Conservation (phyloP, 2,797 vertebrate species). For the Acanthornis magna region DNA sequence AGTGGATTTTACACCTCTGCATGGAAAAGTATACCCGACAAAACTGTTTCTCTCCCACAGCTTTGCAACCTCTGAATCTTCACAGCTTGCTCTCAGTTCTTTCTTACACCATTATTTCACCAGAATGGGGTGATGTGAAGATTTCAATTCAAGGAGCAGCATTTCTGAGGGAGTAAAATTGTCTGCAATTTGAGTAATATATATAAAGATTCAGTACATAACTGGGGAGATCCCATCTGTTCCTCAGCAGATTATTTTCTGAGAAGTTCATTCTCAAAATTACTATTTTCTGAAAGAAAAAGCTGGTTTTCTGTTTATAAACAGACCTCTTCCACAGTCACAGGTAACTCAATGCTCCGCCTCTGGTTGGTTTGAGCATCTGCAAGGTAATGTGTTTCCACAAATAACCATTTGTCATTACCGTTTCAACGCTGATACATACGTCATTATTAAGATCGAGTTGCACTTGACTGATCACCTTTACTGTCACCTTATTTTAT, state of each 20-base stretch:
- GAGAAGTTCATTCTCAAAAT: not conserved
- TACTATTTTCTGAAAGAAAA: not conserved
- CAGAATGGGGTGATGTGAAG: not conserved
- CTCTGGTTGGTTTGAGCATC: not conserved
- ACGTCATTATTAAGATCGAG: not conserved
- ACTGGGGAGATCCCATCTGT: not conserved
- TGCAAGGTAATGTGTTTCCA: not conserved
- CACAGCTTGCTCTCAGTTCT: not conserved
- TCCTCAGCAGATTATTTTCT: not conserved
- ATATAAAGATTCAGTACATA: not conserved
- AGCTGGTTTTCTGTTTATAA: not conserved
- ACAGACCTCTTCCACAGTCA: not conserved
- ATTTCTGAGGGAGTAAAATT: not conserved
- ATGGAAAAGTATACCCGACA: not conserved
- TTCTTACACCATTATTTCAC: not conserved
- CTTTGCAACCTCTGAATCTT: not conserved
- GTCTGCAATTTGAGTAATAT: not conserved
- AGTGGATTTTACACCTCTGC: not conserved
- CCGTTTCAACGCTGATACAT: not conserved
- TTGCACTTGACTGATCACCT: not conserved
- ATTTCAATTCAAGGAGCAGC: not conserved
- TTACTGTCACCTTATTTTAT: not conserved
- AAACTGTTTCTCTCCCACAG: not conserved
- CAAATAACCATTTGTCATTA: not conserved
- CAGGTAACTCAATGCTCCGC: not conserved